Conservation (phyloP, 2,797 vertebrate species). For the Sebastiscus albofasciatus region DNA sequence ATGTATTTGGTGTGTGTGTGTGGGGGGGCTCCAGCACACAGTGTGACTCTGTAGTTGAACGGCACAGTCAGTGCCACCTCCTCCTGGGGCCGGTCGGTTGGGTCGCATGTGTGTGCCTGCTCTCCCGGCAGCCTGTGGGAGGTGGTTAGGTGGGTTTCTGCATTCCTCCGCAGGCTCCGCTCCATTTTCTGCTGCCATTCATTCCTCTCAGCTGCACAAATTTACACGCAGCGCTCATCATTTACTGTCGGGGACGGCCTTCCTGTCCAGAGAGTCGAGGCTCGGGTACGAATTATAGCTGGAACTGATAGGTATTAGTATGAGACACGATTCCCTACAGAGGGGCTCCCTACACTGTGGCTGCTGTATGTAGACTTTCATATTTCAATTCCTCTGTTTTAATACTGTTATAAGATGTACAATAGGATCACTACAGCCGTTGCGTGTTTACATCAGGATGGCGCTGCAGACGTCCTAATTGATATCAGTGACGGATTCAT, state of each 20-base stretch:
- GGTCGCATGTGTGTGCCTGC: conserved; percentile 74
- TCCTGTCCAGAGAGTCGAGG: background rate
- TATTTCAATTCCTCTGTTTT: background rate
- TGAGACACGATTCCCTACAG: background rate
- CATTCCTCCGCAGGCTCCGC: conserved; percentile 71
- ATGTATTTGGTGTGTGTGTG: too few relatives aligned
- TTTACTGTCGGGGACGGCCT: background rate
- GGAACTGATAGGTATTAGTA: background rate
- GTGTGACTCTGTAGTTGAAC: background rate
- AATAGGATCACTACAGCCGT: background rate
- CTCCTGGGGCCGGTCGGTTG: conserved; percentile 44
- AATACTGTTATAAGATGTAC: background rate
- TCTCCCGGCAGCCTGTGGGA: conserved; percentile 62
- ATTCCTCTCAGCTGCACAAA: conserved; percentile 33
- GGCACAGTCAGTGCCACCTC: conserved; percentile 50
- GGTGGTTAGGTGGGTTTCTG: conserved; percentile 68
- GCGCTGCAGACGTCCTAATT: conserved; percentile 12
- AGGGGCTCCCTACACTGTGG: background rate
- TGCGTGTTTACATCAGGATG: background rate
- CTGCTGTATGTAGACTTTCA: background rate
- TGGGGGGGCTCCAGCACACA: background rate
- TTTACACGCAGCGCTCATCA: conserved; percentile 38
- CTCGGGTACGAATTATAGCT: background rate
- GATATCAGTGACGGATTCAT: conserved; percentile 50
- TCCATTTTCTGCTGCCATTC: conserved; percentile 69